Evolutionary conservation across 2,113 vertebrate species (phyloP).

Genomic region (Corvus hawaiiensis): DNA sequence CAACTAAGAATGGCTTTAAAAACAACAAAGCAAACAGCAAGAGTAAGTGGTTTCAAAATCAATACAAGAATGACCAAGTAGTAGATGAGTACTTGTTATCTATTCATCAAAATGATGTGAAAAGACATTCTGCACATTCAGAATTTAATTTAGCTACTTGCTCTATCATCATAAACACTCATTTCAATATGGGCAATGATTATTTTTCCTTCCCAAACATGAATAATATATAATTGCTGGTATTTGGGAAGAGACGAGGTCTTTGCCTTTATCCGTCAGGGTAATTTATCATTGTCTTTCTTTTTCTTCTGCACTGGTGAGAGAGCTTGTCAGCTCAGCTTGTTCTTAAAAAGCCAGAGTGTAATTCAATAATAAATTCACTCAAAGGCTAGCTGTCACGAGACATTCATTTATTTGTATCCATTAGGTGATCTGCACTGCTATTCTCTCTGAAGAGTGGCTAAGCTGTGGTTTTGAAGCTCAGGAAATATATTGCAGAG

Average conservation of each 20-base stretch:
- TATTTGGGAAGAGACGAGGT: slow-evolving; percentile 81
- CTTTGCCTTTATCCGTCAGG: slow-evolving; percentile 73
- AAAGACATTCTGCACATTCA: slow-evolving; percentile 60
- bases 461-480: background rate
- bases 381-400: slow-evolving; percentile 67
- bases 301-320: slow-evolving; percentile 29
- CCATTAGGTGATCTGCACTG: slow-evolving; percentile 59
- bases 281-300: slow-evolving; percentile 74
- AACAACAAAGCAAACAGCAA: slow-evolving; percentile 75
- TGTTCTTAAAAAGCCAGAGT: slow-evolving; percentile 67
- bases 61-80: slow-evolving; percentile 80
- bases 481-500: background rate
- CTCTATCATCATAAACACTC: slow-evolving; percentile 79
- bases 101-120: slow-evolving; percentile 66
- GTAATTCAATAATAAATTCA: slow-evolving; percentile 77
- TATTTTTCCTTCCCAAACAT: slow-evolving; percentile 70
- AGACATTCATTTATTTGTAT: slow-evolving; percentile 68
- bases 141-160: slow-evolving; percentile 63
- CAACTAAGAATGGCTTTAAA: slow-evolving; percentile 67
- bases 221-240: slow-evolving; percentile 86
- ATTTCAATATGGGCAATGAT: slow-evolving; percentile 77
- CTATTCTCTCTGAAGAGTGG: slow-evolving; percentile 9
- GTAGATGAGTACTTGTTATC: slow-evolving; percentile 69
- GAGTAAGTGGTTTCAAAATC: slow-evolving; percentile 80
- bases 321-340: slow-evolving; percentile 68